A percentile compares a stretch with the other conserved stretches of the same genome.
Conservation (phyloP, 2,113 vertebrate genomes). For the Anas platyrhynchos region DNA sequence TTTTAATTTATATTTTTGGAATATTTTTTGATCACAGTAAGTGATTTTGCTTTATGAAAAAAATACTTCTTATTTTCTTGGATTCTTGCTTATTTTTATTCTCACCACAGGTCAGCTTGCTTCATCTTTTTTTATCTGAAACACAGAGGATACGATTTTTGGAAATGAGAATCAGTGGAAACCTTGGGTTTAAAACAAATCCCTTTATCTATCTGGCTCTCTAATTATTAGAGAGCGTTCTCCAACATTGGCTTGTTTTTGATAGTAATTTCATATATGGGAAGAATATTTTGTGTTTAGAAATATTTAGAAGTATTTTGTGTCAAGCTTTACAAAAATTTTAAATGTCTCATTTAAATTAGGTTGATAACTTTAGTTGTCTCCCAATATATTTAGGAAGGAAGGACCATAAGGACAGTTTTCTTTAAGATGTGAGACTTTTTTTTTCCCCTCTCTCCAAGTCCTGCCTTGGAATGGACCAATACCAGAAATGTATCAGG, state of each 20-base stretch:
- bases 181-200: background rate
- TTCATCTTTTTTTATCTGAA: background rate
- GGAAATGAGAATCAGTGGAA: background rate
- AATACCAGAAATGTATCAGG: background rate
- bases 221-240: background rate
- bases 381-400: background rate
- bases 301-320: no score
- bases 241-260: rapidly evolving
- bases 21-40: background rate
- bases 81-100: background rate
- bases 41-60: background rate
- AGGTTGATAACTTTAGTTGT: background rate
- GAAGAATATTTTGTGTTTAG: background rate
- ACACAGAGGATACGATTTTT: background rate
- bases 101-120: background rate
- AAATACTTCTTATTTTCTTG: background rate
- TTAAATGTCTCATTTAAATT: background rate
- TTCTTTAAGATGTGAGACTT: background rate
- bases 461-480: background rate
- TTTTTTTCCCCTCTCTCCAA: background rate
- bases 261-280: background rate
- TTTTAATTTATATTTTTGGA: background rate
- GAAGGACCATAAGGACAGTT: background rate
- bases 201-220: background rate
- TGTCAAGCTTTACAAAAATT: background rate